Percentiles rank a stretch among this genome's conserved stretches.
Conservation (phyloP, 2,888 invertebrate genomes). For the Anoplius nigerrimus region DNA sequence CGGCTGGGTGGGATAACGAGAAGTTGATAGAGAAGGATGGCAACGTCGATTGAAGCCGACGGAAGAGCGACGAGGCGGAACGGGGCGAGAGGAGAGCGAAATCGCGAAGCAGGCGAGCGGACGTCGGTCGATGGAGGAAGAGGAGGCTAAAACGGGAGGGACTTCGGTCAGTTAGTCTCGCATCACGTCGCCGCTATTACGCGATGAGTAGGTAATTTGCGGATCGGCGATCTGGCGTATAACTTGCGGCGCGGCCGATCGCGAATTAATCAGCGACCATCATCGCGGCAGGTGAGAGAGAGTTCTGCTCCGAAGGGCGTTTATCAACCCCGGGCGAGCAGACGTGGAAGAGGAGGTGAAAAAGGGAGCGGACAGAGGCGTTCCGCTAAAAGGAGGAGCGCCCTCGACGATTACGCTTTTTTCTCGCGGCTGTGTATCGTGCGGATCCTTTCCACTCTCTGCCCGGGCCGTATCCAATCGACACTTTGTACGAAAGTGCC, state of each 20-base stretch:
- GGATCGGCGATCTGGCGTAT: constrained; percentile 58
- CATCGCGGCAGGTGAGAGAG: constrained; percentile 53
- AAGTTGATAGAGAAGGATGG: constrained; percentile 3
- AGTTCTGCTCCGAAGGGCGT: constrained; percentile 12
- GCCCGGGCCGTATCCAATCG: too few relatives aligned
- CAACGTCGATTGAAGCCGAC: too few relatives aligned
- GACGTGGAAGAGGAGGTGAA: constrained; percentile 9
- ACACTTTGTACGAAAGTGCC: too few relatives aligned
- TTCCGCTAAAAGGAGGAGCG: too few relatives aligned
- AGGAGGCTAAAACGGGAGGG: constrained; percentile 11
- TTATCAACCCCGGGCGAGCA: constrained; percentile 7
- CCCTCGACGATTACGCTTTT: too few relatives aligned
- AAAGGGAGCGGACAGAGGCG: neutral
- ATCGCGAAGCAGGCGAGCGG: too few relatives aligned
- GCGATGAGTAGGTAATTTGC: constrained; percentile 72
- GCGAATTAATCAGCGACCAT: constrained; percentile 71
- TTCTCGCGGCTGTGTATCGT: too few relatives aligned
- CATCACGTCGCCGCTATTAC: constrained; percentile 70
- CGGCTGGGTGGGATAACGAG: neutral
- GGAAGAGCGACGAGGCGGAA: neutral
- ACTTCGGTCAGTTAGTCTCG: constrained; percentile 37
- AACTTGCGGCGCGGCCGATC: constrained; percentile 61
- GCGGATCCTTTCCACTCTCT: too few relatives aligned
- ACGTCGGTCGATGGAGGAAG: neutral
- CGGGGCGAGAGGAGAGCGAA: constrained; percentile 11